Evolutionary conservation across 2,113 vertebrate species (phyloP), one percentile per base, ranked within the genome.

Genomic region (Panthera leo): DNA sequence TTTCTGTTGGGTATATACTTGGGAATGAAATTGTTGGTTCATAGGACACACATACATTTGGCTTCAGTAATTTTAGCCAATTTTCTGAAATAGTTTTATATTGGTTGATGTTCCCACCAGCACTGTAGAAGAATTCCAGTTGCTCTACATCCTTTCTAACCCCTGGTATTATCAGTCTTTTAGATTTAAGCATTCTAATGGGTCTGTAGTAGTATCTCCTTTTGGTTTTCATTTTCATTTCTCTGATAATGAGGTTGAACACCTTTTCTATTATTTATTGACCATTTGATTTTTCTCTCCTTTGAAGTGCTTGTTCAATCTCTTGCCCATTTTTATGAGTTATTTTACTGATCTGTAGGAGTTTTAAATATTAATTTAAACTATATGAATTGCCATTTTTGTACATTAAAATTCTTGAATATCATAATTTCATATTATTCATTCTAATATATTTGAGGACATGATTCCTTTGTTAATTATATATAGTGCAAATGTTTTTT

Each of bases 191-290:
- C 18, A 29, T 86, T 71, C 31, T 91, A 16, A 23, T 79, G 39
- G 11, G 14, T 51, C 5, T 8, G 58, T 51, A 42, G 27, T 58
- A 53, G 8, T 70, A 23, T 65, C 31, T 94, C n/a, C 25, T 76
- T 80, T 84, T 58, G 61, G 5, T 67, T 91, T 96, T 51, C 7
- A 91, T 80, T 55, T 90, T 86, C n/a, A 55, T 70, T 95, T 96
- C 68, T 31, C 48, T 82, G n/a, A 70, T 34, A 88, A 79, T 34
- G 48, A 63, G 8, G 27, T 68, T 51, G 76, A 95, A 6, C 6
- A 36, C 11, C 3, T 73, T 88, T 21, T 67, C 14, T 53, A 48
- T 27, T 90, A 53, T 7, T 92, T 78, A 85, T 55, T 55, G 23
- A 51, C 34, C 29, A 79, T 94, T 89, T 80, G 78, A 31, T 71